A percentile compares a stretch with the other conserved stretches of the same genome.
Conservation (phyloP, 2,113 vertebrate species). For the Upupa epops region DNA sequence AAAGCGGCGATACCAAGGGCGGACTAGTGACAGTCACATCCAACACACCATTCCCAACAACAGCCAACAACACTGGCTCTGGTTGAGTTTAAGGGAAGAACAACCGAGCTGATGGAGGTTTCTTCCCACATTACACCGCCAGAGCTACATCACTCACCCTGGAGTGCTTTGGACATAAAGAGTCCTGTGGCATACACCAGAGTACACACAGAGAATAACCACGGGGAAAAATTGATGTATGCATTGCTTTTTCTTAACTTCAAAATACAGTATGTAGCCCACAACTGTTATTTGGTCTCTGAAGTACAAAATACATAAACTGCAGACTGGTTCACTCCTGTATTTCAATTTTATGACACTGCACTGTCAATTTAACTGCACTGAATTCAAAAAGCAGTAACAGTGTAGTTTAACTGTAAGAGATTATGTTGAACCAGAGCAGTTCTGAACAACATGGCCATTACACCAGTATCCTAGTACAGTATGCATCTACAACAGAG, state of each 20-base stretch:
- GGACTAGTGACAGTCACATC: not conserved
- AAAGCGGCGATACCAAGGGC: not conserved
- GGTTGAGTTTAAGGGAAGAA: not conserved
- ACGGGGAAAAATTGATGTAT: not conserved
- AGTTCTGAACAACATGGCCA: not conserved
- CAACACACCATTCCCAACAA: not conserved
- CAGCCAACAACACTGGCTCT: not conserved
- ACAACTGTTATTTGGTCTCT: not conserved
- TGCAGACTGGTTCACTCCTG: not conserved
- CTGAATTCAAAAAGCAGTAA: not conserved
- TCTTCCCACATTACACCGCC: not conserved
- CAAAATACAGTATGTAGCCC: not conserved
- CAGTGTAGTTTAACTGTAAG: not conserved
- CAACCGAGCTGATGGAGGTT: not conserved
- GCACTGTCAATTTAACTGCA: not conserved
- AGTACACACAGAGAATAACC: not conserved
- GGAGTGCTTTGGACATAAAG: not conserved
- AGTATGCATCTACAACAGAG: not conserved
- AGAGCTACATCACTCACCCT: not conserved
- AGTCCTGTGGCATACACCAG: not conserved
- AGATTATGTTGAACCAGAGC: not conserved
- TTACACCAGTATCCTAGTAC: not conserved
- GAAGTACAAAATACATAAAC: not conserved
- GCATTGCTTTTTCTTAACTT: not conserved
- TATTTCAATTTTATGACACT: slow-evolving; percentile 6